phyloP scores from a whole-genome alignment of 2,113 vertebrate species.

The Phalacrocorax brasilianus region DNA sequence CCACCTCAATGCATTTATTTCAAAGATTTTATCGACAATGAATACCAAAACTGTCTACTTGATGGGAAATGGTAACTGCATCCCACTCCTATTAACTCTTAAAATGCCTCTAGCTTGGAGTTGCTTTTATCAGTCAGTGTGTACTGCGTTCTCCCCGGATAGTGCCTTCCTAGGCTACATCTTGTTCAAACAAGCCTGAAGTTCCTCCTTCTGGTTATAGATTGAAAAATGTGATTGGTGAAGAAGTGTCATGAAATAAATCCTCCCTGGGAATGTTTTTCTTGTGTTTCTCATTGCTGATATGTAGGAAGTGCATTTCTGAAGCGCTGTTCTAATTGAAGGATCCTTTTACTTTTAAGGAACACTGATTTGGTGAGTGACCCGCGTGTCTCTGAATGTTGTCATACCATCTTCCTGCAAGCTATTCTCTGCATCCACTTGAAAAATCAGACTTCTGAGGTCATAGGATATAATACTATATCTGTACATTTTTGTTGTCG shows the following conservation, averaged over 20 bases:
- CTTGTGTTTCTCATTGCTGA: not conserved
- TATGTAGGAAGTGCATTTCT: not conserved
- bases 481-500: not conserved
- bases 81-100: not conserved
- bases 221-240: not conserved
- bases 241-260: not conserved
- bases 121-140: not conserved
- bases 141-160: not conserved
- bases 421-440: constrained; percentile 74
- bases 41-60: not conserved
- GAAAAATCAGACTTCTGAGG: constrained; percentile 68
- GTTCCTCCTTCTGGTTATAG: not conserved
- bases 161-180: not conserved
- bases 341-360: not conserved
- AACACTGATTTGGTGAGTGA: not conserved
- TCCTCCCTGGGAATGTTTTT: not conserved
- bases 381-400: not conserved
- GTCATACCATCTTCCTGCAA: constrained; percentile 72
- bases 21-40: not conserved
- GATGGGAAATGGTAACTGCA: not conserved
- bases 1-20: not conserved
- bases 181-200: not conserved
- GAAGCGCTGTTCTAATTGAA: not conserved
- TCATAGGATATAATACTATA: not conserved
- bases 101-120: not conserved